phyloP scores from a whole-genome alignment of 2,888 invertebrate genomes.

The Acleris emargana region DNA sequence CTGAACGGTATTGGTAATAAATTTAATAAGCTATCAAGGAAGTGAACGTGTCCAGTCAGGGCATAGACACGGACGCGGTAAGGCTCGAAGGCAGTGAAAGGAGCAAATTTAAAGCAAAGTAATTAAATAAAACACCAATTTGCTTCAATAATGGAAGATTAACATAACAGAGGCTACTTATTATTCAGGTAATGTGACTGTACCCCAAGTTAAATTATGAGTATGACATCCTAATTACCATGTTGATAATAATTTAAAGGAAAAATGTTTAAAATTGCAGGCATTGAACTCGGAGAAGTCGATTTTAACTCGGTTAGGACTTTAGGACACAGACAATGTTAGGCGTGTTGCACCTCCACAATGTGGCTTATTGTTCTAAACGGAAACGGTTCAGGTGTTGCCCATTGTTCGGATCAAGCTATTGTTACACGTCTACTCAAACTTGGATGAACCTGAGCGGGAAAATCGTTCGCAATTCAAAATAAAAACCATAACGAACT shows the following conservation, averaged over 20 bases:
- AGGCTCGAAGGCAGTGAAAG: slow-evolving; percentile 30
- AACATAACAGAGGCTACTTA: neutral
- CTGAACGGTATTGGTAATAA: slow-evolving; percentile 10
- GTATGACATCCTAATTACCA: slow-evolving; percentile 4
- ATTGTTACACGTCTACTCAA: slow-evolving; percentile 37
- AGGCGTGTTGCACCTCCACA: slow-evolving; percentile 32
- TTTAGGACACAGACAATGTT: slow-evolving; percentile 32
- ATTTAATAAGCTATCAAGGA: slow-evolving; percentile 29
- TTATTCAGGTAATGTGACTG: neutral
- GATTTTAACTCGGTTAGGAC: slow-evolving; percentile 28
- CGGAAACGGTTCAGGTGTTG: slow-evolving; percentile 36
- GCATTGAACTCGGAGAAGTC: slow-evolving; percentile 25
- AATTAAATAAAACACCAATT: slow-evolving; percentile 4
- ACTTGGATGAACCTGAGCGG: slow-evolving; percentile 35
- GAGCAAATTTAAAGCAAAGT: slow-evolving; percentile 7
- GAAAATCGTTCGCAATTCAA: slow-evolving; percentile 29
- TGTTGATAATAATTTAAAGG: slow-evolving; percentile 4
- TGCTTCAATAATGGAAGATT: neutral
- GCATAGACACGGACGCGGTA: slow-evolving; percentile 33
- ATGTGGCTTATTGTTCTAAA: slow-evolving; percentile 33
- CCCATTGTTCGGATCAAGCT: slow-evolving; percentile 29
- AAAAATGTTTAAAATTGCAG: slow-evolving; percentile 4
- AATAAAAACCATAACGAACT: slow-evolving; percentile 1
- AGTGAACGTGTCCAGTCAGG: slow-evolving; percentile 26
- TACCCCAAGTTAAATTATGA: slow-evolving; percentile 7